phyloP scores from a whole-genome alignment of 2,888 invertebrate genomes.

The Sesia apiformis region DNA sequence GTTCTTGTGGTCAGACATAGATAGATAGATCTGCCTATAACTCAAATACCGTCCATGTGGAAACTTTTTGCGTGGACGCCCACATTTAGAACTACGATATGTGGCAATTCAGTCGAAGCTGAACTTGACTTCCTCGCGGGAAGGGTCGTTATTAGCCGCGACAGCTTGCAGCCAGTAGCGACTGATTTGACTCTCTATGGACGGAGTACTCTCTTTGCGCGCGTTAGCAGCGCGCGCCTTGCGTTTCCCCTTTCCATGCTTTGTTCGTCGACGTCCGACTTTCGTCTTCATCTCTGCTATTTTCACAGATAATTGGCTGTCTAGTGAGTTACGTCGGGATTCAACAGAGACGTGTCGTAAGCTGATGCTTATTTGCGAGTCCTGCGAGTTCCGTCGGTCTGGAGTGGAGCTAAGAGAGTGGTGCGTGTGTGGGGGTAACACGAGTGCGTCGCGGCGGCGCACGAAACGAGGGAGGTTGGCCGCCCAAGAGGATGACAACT shows the following conservation, averaged over 20 bases:
- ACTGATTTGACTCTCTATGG: constrained; percentile 86
- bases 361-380: constrained; percentile 84
- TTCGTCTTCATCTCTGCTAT: constrained; percentile 89
- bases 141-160: constrained; percentile 71
- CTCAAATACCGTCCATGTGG: too few species aligned
- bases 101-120: constrained; percentile 48
- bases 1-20: too few species aligned
- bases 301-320: constrained; percentile 90
- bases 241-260: constrained; percentile 57
- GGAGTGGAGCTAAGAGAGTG: constrained; percentile 72
- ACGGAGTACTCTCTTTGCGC: constrained; percentile 82
- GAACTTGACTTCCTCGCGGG: constrained; percentile 68
- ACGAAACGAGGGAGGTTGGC: constrained; percentile 92
- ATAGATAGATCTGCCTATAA: too few species aligned
- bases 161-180: constrained; percentile 78
- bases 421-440: constrained; percentile 61
- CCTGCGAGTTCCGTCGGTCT: constrained; percentile 76
- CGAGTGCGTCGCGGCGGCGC: constrained; percentile 87
- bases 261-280: constrained; percentile 67
- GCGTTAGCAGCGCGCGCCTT: constrained; percentile 53
- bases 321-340: constrained; percentile 89
- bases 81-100: too few species aligned
- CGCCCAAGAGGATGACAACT: constrained; percentile 93
- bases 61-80: too few species aligned
- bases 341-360: constrained; percentile 89